Conservation (phyloP, 2,113 vertebrate genomes). For the Cardinalis cardinalis region DNA sequence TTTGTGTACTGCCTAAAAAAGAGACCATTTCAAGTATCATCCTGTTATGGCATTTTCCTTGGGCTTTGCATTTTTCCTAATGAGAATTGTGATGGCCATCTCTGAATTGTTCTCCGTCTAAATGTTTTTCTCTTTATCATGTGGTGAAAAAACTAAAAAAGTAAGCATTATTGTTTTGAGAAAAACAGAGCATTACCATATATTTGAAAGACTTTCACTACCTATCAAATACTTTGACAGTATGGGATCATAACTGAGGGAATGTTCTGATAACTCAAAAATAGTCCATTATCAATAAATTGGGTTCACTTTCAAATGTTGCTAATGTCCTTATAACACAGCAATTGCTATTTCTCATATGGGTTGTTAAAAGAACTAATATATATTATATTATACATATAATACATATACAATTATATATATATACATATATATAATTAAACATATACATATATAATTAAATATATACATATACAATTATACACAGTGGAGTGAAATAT, state of each 20-base stretch:
- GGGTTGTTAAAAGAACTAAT: background rate
- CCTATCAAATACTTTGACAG: background rate
- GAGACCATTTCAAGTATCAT: background rate
- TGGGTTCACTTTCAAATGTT: background rate
- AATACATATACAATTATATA: too few relatives aligned
- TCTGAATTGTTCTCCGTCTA: background rate
- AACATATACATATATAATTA: too few relatives aligned
- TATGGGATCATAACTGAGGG: background rate
- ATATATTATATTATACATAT: too few relatives aligned
- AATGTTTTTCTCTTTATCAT: background rate
- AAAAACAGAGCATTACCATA: background rate
- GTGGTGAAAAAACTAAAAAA: background rate
- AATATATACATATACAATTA: background rate
- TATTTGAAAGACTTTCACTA: background rate
- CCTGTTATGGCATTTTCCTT: background rate
- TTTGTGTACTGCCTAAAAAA: background rate
- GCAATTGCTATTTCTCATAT: background rate
- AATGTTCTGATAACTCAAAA: background rate
- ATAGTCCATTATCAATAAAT: background rate
- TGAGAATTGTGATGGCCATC: background rate
- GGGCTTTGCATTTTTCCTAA: background rate
- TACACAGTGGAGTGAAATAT: background rate
- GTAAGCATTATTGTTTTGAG: background rate
- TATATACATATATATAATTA: too few relatives aligned
- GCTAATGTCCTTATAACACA: background rate